Conservation (phyloP, 2,888 invertebrate species). For the Acanthosepion pharaonis region DNA sequence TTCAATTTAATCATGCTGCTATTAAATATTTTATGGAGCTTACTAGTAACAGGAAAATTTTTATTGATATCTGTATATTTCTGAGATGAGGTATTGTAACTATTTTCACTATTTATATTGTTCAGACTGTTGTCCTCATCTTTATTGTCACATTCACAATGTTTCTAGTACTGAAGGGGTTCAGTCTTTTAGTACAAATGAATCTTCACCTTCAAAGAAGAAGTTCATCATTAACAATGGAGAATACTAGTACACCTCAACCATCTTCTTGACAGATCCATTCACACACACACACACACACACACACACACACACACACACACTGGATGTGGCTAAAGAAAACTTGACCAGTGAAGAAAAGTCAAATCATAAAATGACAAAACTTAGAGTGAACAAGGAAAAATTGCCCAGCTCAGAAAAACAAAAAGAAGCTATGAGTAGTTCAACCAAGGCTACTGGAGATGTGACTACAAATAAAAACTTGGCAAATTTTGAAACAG, state of each 20-base stretch:
- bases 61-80: no score
- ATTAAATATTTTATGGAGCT: no score
- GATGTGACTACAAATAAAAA: conserved; percentile 15
- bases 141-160: no score
- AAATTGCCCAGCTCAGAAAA: neutral
- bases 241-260: neutral
- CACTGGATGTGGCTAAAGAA: neutral
- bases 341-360: neutral
- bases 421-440: neutral
- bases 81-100: no score
- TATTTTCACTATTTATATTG: no score
- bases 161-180: neutral
- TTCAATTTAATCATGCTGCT: no score
- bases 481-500: neutral
- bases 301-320: neutral
- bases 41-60: no score
- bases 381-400: conserved; percentile 10
- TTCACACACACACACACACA: neutral
- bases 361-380: neutral
- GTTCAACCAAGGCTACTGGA: neutral
- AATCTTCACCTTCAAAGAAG: neutral
- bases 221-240: neutral
- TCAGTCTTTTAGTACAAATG: neutral
- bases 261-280: neutral
- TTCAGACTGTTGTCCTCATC: no score